A percentile compares a stretch with the other conserved stretches of the same genome.
Evolutionary conservation across 2,888 invertebrate species (phyloP).

Genomic region (Nasonia oneida): DNA sequence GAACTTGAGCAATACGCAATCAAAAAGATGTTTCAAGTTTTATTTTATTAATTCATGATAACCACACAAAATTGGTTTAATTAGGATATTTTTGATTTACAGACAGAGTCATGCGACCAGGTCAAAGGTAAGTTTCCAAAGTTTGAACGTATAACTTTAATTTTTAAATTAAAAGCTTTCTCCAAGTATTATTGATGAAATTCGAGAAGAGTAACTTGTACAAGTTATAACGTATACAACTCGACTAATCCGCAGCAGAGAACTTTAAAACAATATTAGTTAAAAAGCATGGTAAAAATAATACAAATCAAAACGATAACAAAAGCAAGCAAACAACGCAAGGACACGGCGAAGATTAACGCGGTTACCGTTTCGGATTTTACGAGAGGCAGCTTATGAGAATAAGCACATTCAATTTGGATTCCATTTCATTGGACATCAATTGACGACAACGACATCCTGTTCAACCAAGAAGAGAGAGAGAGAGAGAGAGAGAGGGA

Average conservation of each 20-base stretch:
- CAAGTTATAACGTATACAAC: slow-evolving; percentile 26
- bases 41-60: not conserved
- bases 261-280: slow-evolving; percentile 37
- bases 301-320: slow-evolving; percentile 18
- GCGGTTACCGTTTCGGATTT: slow-evolving; percentile 45
- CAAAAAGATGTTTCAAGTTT: not conserved
- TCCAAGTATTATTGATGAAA: slow-evolving; percentile 25
- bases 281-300: slow-evolving; percentile 38
- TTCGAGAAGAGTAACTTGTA: slow-evolving; percentile 20
- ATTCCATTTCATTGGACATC: slow-evolving; percentile 49
- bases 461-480: slow-evolving; percentile 30
- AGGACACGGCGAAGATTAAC: slow-evolving; percentile 55
- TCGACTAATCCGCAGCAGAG: slow-evolving; percentile 48
- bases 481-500: slow-evolving; percentile 3
- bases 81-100: slow-evolving; percentile 64
- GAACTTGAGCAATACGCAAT: slow-evolving; percentile 56
- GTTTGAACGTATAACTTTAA: slow-evolving; percentile 21
- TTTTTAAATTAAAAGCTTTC: slow-evolving; percentile 32
- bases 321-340: slow-evolving; percentile 13
- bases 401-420: slow-evolving; percentile 34
- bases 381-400: slow-evolving; percentile 30
- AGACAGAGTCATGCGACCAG: slow-evolving; percentile 76
- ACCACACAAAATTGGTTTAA: not conserved
- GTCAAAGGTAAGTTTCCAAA: slow-evolving; percentile 76
- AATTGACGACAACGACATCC: slow-evolving; percentile 47